Percentiles rank a stretch among this genome's conserved stretches.
These are phyloP conservation scores for Meriones psammophilus DNA, from an alignment of 2,797 vertebrate genomes.

Conservation along the genomic window DNA sequence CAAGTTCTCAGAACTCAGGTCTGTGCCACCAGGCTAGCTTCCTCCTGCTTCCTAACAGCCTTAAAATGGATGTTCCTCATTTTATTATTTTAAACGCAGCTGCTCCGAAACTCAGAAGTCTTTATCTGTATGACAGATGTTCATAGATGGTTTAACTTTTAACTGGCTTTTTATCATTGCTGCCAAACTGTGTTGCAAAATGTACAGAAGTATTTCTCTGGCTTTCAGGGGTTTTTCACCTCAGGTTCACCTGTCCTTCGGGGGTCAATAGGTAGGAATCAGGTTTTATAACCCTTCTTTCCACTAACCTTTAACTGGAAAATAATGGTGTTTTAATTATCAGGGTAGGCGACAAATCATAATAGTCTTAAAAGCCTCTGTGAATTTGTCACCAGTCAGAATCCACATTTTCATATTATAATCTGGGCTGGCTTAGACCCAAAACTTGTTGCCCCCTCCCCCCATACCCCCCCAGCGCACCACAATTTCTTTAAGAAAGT, in stretches of 20 bases:
- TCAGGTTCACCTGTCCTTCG: neutral
- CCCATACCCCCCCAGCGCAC: too few relatives aligned
- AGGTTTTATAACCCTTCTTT: slow-evolving; percentile 57
- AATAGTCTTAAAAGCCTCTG: slow-evolving; percentile 45
- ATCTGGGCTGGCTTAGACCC: neutral
- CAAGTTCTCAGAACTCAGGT: neutral
- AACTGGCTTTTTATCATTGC: slow-evolving; percentile 66
- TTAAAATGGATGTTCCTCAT: neutral
- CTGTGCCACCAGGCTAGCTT: neutral
- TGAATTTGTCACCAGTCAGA: slow-evolving; percentile 46
- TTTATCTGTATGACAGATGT: slow-evolving; percentile 59
- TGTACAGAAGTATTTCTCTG: slow-evolving; percentile 23
- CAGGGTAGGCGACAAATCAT: neutral
- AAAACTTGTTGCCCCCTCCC: neutral
- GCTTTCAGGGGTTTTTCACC: slow-evolving; percentile 42
- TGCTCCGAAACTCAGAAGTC: slow-evolving; percentile 27
- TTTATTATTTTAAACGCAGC: slow-evolving; percentile 12
- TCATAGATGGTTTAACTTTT: slow-evolving; percentile 72
- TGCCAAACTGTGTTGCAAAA: slow-evolving; percentile 75
- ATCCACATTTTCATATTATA: slow-evolving; percentile 16
- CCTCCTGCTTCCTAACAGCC: slow-evolving; percentile 39
- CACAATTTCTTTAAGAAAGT: neutral
- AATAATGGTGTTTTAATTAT: slow-evolving; percentile 44
- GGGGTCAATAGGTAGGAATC: slow-evolving; percentile 4
- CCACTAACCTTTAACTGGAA: slow-evolving; percentile 52